Percentiles rank a stretch among this genome's conserved stretches.
Conservation (phyloP, 2,113 vertebrate species). For the Pollimyrus isidori region DNA sequence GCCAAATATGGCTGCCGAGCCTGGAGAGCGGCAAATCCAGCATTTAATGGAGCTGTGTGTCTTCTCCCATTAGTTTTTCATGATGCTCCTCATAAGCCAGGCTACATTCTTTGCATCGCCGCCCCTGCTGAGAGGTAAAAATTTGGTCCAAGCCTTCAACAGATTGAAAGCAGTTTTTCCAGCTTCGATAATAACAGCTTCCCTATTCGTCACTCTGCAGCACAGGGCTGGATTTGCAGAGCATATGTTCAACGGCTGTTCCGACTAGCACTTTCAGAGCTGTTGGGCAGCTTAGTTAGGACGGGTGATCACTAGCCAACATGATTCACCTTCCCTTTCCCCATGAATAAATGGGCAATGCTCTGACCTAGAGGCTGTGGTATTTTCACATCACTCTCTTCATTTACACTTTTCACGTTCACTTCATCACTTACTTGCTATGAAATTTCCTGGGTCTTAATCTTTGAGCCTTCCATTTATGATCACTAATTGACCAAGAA, state of each 20-base stretch:
- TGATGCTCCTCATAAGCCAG: not conserved
- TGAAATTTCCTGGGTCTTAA: not conserved
- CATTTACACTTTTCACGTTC: not conserved
- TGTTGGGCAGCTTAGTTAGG: not conserved
- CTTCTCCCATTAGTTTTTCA: not conserved
- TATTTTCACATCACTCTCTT: not conserved
- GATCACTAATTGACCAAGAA: not conserved
- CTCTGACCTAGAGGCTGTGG: not conserved
- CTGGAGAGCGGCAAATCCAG: not conserved
- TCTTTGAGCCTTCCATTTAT: not conserved
- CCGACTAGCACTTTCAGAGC: not conserved
- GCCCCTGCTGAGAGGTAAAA: not conserved
- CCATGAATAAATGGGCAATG: not conserved
- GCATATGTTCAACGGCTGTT: not conserved
- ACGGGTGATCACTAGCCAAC: not conserved
- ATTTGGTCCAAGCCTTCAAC: not conserved
- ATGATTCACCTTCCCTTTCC: not conserved
- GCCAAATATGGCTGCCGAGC: not conserved
- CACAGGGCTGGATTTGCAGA: not conserved
- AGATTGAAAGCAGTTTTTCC: slow-evolving; percentile 4
- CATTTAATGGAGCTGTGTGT: not conserved
- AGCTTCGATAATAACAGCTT: not conserved
- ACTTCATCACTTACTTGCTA: not conserved
- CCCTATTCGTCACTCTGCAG: not conserved
- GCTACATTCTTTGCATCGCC: not conserved